Base-by-base conservation (phyloP, 1,140 invertebrate species). In the Zaprionus ghesquierei region DNA sequence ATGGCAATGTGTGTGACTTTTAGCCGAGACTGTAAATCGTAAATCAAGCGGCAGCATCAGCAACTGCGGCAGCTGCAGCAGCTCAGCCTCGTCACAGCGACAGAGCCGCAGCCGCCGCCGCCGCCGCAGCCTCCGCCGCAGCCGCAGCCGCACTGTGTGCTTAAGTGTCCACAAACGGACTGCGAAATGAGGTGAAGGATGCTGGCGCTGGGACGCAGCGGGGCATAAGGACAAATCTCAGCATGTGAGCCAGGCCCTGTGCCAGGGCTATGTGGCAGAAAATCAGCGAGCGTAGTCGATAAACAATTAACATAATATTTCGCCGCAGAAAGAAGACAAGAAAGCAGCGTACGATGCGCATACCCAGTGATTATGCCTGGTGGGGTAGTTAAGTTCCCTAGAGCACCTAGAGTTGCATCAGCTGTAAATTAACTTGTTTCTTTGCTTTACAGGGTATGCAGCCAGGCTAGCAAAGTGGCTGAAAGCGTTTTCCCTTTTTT, bases 121-220 rank as follows among this genome's bases (percentile, higher is more conserved):
- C 33, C 3, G 35, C 35, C 15, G 0, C 35, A 46, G 15, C 41
- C 41, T 10, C 41, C n/a, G 35, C 10, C 13, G 33, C 33, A n/a
- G 35, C 35, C 35, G 20, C 20, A 18, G 18, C 22, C 15, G n/a
- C n/a, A n/a, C n/a, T n/a, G 29, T 35, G 35, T 65, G 59, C 33
- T 63, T 20, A 54, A 41, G 13, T 54, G 22, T 18, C 38, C 51
- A 56, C 53, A 65, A 56, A 56, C 49, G 23, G 49, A 64, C 44
- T 60, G 27, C 13, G 27, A 46, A 60, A 59, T 72, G 62, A 33
- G 69, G 61, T 58, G 64, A 71, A 71, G 53, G 53, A 70, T 70
- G 50, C 15, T 33, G 23, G 5, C 54, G 9, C 35, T 38, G 31
- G 35, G 44, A n/a, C n/a, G 49, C 35, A 8, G 25, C 15, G 61